Evolutionary conservation across 2,888 invertebrate genomes (phyloP).

Genomic region (Trissonchulus latispiculum): DNA sequence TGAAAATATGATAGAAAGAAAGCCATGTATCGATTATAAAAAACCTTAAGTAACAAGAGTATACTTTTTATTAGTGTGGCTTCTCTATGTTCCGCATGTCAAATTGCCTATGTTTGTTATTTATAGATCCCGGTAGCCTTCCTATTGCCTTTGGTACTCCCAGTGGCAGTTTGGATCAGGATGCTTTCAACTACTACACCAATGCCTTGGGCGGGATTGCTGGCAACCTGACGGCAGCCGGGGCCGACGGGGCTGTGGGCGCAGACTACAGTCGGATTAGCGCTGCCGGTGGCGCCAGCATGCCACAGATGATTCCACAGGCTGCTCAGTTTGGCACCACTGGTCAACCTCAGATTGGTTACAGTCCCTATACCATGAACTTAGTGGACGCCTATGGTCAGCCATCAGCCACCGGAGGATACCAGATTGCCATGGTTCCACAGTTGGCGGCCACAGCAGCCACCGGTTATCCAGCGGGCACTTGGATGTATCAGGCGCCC

Average conservation of each 20-base stretch:
- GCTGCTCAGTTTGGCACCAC: not conserved
- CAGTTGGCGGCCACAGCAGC: not conserved
- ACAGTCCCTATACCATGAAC: not conserved
- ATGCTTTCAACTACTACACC: not conserved
- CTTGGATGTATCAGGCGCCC: too few relatives aligned
- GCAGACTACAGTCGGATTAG: too few relatives aligned
- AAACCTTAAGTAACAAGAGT: too few relatives aligned
- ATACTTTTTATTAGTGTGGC: too few relatives aligned
- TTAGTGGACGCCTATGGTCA: not conserved
- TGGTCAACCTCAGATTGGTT: not conserved
- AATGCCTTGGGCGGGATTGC: not conserved
- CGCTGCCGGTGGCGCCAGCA: not conserved
- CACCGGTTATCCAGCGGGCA: too few relatives aligned
- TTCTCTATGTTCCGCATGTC: too few relatives aligned
- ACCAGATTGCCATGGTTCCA: not conserved
- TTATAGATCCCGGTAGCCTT: too few relatives aligned
- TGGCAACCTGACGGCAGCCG: not conserved
- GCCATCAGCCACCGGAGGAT: not conserved
- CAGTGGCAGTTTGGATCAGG: too few relatives aligned
- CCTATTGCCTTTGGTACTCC: too few relatives aligned
- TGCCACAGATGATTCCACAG: not conserved
- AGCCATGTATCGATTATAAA: too few relatives aligned
- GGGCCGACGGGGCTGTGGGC: not conserved
- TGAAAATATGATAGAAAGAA: too few relatives aligned
- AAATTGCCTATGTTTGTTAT: too few relatives aligned